Evolutionary conservation across 1,140 invertebrate genomes (phyloP).

Genomic region (Bombus soroeensis): DNA sequence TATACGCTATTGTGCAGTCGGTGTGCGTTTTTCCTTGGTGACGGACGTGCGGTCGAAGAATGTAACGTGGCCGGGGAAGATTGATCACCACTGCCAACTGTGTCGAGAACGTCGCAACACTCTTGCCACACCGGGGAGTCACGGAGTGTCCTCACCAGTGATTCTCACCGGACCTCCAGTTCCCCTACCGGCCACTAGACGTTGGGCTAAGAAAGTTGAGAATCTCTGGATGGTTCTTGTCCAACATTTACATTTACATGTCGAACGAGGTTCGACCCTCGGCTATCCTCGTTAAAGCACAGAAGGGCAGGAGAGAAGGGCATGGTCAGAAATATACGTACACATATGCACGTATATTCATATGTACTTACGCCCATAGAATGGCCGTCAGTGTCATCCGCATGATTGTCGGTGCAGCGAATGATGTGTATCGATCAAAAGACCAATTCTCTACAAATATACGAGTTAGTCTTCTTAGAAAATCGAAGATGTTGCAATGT

Average conservation of each 20-base stretch:
- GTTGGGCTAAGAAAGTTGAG: slow-evolving; percentile 40
- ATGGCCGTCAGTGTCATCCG: slow-evolving; percentile 63
- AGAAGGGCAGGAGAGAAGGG: slow-evolving; percentile 43
- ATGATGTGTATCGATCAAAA: slow-evolving; percentile 67
- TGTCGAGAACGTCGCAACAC: slow-evolving; percentile 71
- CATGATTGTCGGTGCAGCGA: slow-evolving; percentile 59
- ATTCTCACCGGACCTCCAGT: slow-evolving; percentile 54
- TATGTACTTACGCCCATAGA: slow-evolving; percentile 41
- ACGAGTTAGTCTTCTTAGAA: background rate
- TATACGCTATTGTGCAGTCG: slow-evolving; percentile 36
- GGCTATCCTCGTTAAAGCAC: slow-evolving; percentile 66
- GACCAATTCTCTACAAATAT: background rate
- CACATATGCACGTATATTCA: slow-evolving; percentile 6
- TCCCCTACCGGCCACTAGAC: background rate
- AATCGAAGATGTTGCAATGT: too few species aligned
- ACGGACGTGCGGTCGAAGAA: slow-evolving; percentile 47
- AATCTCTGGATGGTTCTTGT: slow-evolving; percentile 65
- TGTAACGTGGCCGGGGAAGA: slow-evolving; percentile 59
- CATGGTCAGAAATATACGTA: slow-evolving; percentile 49
- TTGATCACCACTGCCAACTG: slow-evolving; percentile 73
- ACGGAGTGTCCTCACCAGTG: slow-evolving; percentile 66
- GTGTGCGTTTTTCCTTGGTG: slow-evolving; percentile 32
- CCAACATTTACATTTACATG: slow-evolving; percentile 76
- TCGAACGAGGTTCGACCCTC: slow-evolving; percentile 74
- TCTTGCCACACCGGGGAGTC: slow-evolving; percentile 65